Evolutionary conservation across 1,140 invertebrate species (phyloP).

Genomic region (Chironomus striatipennis): DNA sequence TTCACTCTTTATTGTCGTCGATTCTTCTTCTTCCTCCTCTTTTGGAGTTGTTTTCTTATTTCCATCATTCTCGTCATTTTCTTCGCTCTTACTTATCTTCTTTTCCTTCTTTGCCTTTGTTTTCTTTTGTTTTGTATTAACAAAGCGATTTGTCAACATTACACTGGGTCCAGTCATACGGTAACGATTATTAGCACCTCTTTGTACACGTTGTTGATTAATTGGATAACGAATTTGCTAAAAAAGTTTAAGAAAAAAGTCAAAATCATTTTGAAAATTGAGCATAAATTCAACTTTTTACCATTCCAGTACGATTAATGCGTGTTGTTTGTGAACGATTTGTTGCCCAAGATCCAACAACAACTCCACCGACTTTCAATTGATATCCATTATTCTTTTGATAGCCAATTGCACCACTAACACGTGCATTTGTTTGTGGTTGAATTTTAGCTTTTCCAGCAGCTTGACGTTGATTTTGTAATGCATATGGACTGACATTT

Average conservation of each 20-base stretch:
- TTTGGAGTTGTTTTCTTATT: conserved; percentile 2
- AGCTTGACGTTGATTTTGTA: not conserved
- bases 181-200: conserved; percentile 18
- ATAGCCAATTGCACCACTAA: not conserved
- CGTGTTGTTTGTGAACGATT: not conserved
- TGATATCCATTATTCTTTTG: conserved; percentile 26
- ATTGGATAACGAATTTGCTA: conserved; percentile 18
- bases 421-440: not conserved
- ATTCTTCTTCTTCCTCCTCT: not conserved
- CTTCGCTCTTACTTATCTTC: not conserved
- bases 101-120: not conserved
- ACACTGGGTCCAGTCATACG: not conserved
- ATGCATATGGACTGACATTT: not conserved
- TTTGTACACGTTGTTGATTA: not conserved
- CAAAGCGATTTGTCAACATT: conserved; percentile 3
- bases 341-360: conserved; percentile 26
- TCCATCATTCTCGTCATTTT: conserved; percentile 9
- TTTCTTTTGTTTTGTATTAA: conserved; percentile 4
- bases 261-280: too few relatives aligned
- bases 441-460: not conserved
- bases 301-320: not conserved
- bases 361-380: conserved; percentile 27
- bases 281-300: not conserved
- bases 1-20: not conserved
- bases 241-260: too few relatives aligned